A percentile compares a stretch with the other conserved stretches of the same genome.
These are phyloP conservation scores for Pagetopsis macropterus DNA, from an alignment of 2,797 vertebrate species.

Conservation along the genomic window DNA sequence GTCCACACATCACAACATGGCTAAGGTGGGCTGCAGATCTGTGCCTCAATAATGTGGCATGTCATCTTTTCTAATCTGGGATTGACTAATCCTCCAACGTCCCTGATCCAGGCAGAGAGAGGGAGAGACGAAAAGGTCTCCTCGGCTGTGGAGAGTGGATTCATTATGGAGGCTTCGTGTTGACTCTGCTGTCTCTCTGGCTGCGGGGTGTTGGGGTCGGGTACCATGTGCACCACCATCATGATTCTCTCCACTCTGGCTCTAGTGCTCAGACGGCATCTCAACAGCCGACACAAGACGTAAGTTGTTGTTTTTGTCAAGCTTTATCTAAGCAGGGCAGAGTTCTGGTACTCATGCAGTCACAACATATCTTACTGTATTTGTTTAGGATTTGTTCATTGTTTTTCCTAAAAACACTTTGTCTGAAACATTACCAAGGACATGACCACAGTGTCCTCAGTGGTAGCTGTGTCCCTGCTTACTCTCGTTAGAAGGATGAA, in stretches of 20 bases:
- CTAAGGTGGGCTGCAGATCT: slow-evolving; percentile 35
- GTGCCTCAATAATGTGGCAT: slow-evolving; percentile 48
- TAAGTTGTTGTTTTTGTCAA: slow-evolving; percentile 71
- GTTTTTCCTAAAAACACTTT: neutral
- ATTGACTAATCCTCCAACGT: slow-evolving; percentile 66
- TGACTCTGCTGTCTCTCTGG: slow-evolving; percentile 43
- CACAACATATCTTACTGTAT: neutral
- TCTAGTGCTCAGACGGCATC: slow-evolving; percentile 84
- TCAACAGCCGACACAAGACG: slow-evolving; percentile 88
- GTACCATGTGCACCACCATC: slow-evolving; percentile 90
- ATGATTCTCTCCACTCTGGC: slow-evolving; percentile 89
- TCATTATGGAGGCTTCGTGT: slow-evolving; percentile 33
- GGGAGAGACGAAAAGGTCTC: slow-evolving; percentile 30
- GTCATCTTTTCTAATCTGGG: slow-evolving; percentile 78
- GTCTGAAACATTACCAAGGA: neutral
- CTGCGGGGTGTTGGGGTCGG: slow-evolving; percentile 19
- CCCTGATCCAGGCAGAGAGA: slow-evolving; percentile 48
- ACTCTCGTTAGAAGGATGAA: neutral
- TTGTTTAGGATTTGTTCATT: neutral
- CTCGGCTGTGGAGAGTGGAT: slow-evolving; percentile 1
- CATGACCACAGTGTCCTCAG: neutral
- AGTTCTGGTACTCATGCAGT: neutral
- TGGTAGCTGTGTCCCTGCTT: too few species aligned
- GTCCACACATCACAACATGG: slow-evolving; percentile 39
- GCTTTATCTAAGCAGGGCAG: neutral